Evolutionary conservation across 1,140 invertebrate species (phyloP).

Genomic region (Dinothrombium tinctorium): DNA sequence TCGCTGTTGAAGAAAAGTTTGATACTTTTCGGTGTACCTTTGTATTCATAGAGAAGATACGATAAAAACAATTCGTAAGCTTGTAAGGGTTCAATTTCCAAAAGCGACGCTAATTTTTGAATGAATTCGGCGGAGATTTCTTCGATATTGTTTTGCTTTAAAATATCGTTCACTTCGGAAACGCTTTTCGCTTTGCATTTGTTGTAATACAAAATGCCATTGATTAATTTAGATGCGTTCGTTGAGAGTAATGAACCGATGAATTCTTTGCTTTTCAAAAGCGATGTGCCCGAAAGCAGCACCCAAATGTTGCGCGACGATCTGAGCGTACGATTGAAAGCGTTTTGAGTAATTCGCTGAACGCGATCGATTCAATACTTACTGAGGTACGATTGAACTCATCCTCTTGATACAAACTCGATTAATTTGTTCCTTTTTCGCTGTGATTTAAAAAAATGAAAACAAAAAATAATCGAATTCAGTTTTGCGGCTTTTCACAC

Average conservation of each 20-base stretch:
- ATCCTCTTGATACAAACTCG: not conserved
- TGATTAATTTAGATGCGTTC: slow-evolving; percentile 17
- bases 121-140: slow-evolving; percentile 17
- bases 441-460: not conserved
- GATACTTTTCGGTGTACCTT: slow-evolving; percentile 18
- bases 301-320: slow-evolving; percentile 20
- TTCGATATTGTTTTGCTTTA: slow-evolving; percentile 18
- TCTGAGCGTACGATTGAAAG: slow-evolving; percentile 11
- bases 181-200: slow-evolving; percentile 12
- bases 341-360: not conserved
- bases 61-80: slow-evolving; percentile 19
- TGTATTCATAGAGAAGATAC: slow-evolving; percentile 20
- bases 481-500: too few species aligned
- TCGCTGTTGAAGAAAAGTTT: slow-evolving; percentile 20
- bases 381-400: slow-evolving; percentile 3
- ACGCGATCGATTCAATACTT: not conserved
- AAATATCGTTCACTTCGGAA: slow-evolving; percentile 13
- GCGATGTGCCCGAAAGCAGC: slow-evolving; percentile 19
- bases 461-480: too few species aligned
- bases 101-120: slow-evolving; percentile 15
- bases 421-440: not conserved
- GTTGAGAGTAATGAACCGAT: slow-evolving; percentile 17
- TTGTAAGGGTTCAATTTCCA: slow-evolving; percentile 18
- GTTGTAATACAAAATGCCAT: slow-evolving; percentile 18
- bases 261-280: slow-evolving; percentile 18